Conservation (phyloP, 2,888 invertebrate genomes). For the Scaptomyza caliginosa region DNA sequence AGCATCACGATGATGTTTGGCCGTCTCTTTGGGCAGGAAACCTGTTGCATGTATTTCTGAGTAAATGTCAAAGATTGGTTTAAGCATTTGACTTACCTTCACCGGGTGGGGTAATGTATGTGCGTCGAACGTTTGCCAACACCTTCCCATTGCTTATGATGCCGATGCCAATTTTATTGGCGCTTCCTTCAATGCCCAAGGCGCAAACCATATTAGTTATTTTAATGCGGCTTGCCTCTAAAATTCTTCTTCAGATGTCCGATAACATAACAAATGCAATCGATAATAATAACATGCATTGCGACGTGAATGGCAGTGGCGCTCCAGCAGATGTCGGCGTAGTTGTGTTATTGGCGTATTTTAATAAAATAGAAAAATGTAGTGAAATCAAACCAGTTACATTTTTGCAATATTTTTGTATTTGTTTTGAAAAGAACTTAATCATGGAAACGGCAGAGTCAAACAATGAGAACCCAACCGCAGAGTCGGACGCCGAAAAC, state of each 20-base stretch:
- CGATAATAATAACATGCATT: slow-evolving; percentile 6
- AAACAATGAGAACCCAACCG: slow-evolving; percentile 6
- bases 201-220: slow-evolving; percentile 90
- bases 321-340: slow-evolving; percentile 20
- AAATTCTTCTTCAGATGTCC: neutral
- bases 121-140: slow-evolving; percentile 96
- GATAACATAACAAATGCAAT: slow-evolving; percentile 16
- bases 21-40: slow-evolving; percentile 97
- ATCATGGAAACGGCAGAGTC: slow-evolving; percentile 44
- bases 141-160: slow-evolving; percentile 96
- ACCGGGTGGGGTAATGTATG: slow-evolving; percentile 98
- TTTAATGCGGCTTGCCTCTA: neutral
- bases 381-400: slow-evolving; percentile 45
- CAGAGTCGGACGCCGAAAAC: slow-evolving; percentile 11
- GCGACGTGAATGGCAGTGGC: slow-evolving; percentile 10
- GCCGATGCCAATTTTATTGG: slow-evolving; percentile 98
- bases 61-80: neutral
- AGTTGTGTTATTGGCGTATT: slow-evolving; percentile 31
- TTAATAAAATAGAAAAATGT: slow-evolving; percentile 38
- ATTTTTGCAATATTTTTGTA: slow-evolving; percentile 31
- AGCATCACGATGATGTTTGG: slow-evolving; percentile 94
- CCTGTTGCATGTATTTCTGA: slow-evolving; percentile 87
- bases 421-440: slow-evolving; percentile 22
- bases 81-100: slow-evolving; percentile 87
- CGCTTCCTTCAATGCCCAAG: slow-evolving; percentile 99